Percentiles rank a stretch among this genome's conserved stretches.
Conservation (phyloP, 2,888 invertebrate genomes). For the Bellardia bayeri region DNA sequence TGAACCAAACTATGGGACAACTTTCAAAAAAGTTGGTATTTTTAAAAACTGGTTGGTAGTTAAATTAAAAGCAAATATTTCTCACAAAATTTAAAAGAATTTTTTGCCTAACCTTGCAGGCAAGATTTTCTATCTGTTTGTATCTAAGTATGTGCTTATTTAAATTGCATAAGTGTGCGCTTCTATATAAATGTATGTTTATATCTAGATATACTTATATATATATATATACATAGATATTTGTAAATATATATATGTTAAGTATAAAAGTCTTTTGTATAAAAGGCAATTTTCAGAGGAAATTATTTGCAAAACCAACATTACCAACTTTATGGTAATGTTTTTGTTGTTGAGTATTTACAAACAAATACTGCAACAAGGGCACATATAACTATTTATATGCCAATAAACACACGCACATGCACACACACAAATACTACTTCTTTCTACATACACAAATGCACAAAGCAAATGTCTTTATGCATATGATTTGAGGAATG, state of each 20-base stretch:
- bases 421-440: neutral
- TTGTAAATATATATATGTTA: slow-evolving; percentile 1
- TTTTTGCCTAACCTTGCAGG: too few relatives aligned
- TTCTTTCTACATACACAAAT: neutral
- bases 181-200: neutral
- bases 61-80: too few relatives aligned
- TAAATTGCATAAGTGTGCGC: neutral
- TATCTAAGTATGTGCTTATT: neutral
- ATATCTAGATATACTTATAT: too few relatives aligned
- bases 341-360: slow-evolving; percentile 31
- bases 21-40: too few relatives aligned
- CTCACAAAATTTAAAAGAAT: too few relatives aligned
- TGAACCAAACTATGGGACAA: too few relatives aligned
- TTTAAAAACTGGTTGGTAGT: too few relatives aligned
- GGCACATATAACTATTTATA: neutral
- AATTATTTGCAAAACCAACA: slow-evolving; percentile 67
- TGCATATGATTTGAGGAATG: slow-evolving; percentile 28
- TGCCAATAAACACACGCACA: neutral
- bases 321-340: slow-evolving; percentile 52
- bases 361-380: neutral
- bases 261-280: slow-evolving; percentile 49
- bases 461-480: slow-evolving; percentile 40
- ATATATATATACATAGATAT: neutral
- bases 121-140: neutral
- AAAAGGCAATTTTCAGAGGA: slow-evolving; percentile 65